Conservation (phyloP, 2,888 invertebrate genomes). For the Agonopterix subpropinquella region DNA sequence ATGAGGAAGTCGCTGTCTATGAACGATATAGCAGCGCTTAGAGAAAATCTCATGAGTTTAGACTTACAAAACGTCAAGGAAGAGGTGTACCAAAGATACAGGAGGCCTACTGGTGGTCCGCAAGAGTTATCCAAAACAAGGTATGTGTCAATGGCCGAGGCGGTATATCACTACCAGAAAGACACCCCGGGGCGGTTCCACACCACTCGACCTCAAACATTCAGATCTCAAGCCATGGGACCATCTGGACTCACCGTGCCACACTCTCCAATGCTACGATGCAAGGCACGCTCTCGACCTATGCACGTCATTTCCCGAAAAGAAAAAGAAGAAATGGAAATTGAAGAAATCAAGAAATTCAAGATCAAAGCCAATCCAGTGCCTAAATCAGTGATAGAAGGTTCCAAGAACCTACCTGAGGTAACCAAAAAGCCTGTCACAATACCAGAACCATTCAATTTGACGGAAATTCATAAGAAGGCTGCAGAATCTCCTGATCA, state of each 20-base stretch:
- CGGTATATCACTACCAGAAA: constrained; percentile 71
- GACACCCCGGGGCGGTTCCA: constrained; percentile 77
- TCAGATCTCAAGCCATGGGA: constrained; percentile 33
- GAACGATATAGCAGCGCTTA: constrained; percentile 47
- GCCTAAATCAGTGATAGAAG: constrained; percentile 74
- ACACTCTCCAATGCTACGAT: constrained; percentile 70
- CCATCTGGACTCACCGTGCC: constrained; percentile 57
- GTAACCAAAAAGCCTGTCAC: constrained; percentile 74
- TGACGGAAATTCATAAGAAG: constrained; percentile 74
- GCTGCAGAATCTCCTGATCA: constrained; percentile 25
- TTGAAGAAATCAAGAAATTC: constrained; percentile 79
- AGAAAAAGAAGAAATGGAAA: constrained; percentile 77
- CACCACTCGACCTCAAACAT: constrained; percentile 37
- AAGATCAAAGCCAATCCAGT: constrained; percentile 81
- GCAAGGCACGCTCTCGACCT: constrained; percentile 73
- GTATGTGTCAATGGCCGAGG: constrained; percentile 78
- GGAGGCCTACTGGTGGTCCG: constrained; percentile 30
- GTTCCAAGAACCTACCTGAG: constrained; percentile 61
- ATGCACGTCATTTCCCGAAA: constrained; percentile 71
- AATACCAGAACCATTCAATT: constrained; percentile 78
- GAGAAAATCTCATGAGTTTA: constrained; percentile 32
- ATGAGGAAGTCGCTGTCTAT: constrained; percentile 61
- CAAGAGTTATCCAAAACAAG: constrained; percentile 50
- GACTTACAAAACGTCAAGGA: constrained; percentile 30
- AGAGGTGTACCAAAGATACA: constrained; percentile 27